Evolutionary conservation across 1,140 invertebrate species (phyloP).

Genomic region (Solenopsis fugax): DNA sequence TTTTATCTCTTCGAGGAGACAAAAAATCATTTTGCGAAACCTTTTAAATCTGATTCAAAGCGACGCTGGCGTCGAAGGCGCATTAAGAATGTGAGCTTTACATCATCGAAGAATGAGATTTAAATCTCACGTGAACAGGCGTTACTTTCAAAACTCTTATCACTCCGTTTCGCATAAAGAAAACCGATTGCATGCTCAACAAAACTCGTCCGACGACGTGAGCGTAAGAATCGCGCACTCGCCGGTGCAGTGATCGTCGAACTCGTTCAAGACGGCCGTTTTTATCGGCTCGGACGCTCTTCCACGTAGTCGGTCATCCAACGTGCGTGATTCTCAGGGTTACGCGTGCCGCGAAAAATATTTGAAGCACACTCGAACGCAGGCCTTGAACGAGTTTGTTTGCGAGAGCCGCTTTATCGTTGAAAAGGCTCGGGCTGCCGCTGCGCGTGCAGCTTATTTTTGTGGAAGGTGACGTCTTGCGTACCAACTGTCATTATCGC

Average conservation of each 20-base stretch:
- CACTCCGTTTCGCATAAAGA: background rate
- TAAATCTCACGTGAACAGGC: background rate
- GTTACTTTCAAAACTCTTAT: conserved; percentile 13
- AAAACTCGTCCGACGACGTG: conserved; percentile 29
- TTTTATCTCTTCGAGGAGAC: background rate
- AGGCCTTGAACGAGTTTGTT: conserved; percentile 79
- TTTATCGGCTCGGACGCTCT: conserved; percentile 52
- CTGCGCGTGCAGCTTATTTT: conserved; percentile 59
- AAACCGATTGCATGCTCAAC: conserved; percentile 26
- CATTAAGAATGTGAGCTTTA: background rate
- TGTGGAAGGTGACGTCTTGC: conserved; percentile 47
- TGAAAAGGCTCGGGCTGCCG: conserved; percentile 31
- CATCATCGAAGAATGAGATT: background rate
- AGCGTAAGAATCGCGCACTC: conserved; percentile 21
- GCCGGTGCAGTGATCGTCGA: conserved; percentile 35
- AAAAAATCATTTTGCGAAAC: background rate
- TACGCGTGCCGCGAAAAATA: conserved; percentile 77
- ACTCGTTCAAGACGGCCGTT: conserved; percentile 31
- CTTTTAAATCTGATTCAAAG: background rate
- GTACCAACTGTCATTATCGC: conserved; percentile 20
- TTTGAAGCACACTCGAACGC: conserved; percentile 80
- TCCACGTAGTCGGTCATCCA: conserved; percentile 48
- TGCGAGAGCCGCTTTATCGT: conserved; percentile 80
- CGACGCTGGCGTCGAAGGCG: background rate
- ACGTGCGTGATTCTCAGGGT: conserved; percentile 65